A percentile compares a stretch with the other conserved stretches of the same genome.
Conservation (phyloP, 1,140 invertebrate species). For the Potamilus streckersoni region DNA sequence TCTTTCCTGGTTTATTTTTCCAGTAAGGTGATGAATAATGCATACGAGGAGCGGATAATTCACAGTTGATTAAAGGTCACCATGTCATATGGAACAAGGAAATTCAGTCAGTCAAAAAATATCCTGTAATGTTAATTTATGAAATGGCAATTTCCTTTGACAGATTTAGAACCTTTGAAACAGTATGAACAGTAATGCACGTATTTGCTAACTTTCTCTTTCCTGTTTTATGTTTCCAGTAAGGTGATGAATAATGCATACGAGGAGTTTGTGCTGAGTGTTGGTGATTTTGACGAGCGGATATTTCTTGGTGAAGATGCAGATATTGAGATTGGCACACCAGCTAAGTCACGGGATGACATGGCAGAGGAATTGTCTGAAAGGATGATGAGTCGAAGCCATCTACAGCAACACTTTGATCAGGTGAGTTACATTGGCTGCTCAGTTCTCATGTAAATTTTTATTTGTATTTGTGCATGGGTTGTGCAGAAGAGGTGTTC, state of each 20-base stretch:
- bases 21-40: too few species aligned
- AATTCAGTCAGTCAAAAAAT: too few species aligned
- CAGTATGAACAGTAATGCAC: too few species aligned
- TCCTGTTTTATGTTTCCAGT: slow-evolving; percentile 38
- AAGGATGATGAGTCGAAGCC: slow-evolving; percentile 67
- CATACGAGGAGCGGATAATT: slow-evolving; percentile 68
- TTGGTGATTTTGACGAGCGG: slow-evolving; percentile 96
- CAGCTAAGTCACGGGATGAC: slow-evolving; percentile 70
- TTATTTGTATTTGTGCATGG: background rate
- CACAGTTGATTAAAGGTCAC: too few species aligned
- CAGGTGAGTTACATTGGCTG: slow-evolving; percentile 46
- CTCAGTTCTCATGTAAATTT: background rate
- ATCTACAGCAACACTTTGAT: slow-evolving; percentile 64
- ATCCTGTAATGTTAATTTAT: too few species aligned
- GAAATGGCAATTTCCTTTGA: too few species aligned
- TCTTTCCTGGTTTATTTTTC: too few species aligned
- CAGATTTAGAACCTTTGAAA: too few species aligned
- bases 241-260: slow-evolving; percentile 90
- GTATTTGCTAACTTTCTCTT: too few species aligned
- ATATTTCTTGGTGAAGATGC: slow-evolving; percentile 84
- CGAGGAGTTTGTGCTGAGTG: slow-evolving; percentile 90
- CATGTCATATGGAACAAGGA: too few species aligned
- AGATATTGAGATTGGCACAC: slow-evolving; percentile 79
- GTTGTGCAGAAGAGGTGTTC: background rate
- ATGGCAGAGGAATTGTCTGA: slow-evolving; percentile 71